Evolutionary conservation across 2,888 invertebrate species (phyloP).

Genomic region (Acleris sparsana): DNA sequence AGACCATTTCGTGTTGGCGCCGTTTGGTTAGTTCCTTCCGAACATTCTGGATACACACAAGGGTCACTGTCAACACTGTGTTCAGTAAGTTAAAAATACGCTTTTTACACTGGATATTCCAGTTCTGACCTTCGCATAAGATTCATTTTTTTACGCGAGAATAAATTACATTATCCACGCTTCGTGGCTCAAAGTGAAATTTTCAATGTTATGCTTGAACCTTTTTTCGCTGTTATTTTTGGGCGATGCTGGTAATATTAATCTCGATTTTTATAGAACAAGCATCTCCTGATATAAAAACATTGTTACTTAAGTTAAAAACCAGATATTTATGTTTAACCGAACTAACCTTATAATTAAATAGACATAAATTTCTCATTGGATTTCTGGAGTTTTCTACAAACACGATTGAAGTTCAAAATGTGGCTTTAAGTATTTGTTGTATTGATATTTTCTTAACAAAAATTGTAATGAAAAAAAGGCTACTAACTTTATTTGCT

Average conservation of each 20-base stretch:
- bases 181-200: conserved; percentile 42
- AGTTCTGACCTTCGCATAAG: conserved; percentile 44
- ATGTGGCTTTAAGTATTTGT: no score
- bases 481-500: no score
- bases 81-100: conserved; percentile 61
- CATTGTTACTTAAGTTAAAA: no score
- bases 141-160: conserved; percentile 44
- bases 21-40: conserved; percentile 63
- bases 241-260: conserved; percentile 31
- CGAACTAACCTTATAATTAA: no score
- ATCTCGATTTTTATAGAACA: conserved; percentile 25
- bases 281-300: no score
- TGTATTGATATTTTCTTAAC: no score
- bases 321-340: no score
- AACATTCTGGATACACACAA: conserved; percentile 65
- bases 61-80: conserved; percentile 57
- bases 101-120: conserved; percentile 36
- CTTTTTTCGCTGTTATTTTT: conserved; percentile 44
- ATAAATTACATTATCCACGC: conserved; percentile 48
- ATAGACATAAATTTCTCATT: no score
- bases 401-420: no score
- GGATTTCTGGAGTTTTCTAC: no score
- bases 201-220: conserved; percentile 44
- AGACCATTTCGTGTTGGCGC: conserved; percentile 57
- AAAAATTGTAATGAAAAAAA: no score